Evolutionary conservation across 2,888 invertebrate species (phyloP), one percentile per base, ranked within the genome.

Genomic region (Rhagonycha fulva): DNA sequence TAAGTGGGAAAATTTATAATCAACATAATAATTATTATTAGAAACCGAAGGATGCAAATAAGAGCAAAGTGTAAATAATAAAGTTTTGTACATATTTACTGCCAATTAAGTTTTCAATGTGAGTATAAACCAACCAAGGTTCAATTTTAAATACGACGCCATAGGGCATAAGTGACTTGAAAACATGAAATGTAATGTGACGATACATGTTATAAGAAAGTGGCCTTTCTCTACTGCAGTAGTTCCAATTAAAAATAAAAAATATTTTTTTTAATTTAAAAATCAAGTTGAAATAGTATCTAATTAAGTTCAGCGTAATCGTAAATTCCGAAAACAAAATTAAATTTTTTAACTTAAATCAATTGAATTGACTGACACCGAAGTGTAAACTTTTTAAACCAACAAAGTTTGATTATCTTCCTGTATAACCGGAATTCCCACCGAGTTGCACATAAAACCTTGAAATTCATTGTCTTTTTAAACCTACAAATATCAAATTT

Each of bases 111-210:
- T 26, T 66, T 62, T 66, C 63, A 24, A 66, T 66, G 63, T n/a
- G 24, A 66, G 24, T 11, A 66, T 47, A 7, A 47, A 47, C 23
- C 9, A 62, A 62, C 62, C 63, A 66, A 66, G 24, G 19, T 66
- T 66, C 24, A 24, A n/a, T 66, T 66, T 62, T 47, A 47, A 47
- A 66, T 24, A n/a, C 63, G 63, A 66, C 63, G 63, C 63, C 63
- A 66, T 66, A 66, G 63, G 63, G 63, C 26, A 66, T 66, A 66
- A 66, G 63, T 24, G 63, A 24, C 24, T 66, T 66, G 63, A n/a
- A 66, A 66, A 66, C 26, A 66, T 66, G 63, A 66, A 66, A 23
- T 24, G 63, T 66, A 66, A 66, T 66, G 26, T 66, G 63, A 66
- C n/a, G 9, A 66, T 12, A 66, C 19, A 66, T 23, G 2, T 19